A percentile compares a stretch with the other conserved stretches of the same genome.
Conservation (phyloP, 2,888 invertebrate species). For the Ophioninae sp. region DNA sequence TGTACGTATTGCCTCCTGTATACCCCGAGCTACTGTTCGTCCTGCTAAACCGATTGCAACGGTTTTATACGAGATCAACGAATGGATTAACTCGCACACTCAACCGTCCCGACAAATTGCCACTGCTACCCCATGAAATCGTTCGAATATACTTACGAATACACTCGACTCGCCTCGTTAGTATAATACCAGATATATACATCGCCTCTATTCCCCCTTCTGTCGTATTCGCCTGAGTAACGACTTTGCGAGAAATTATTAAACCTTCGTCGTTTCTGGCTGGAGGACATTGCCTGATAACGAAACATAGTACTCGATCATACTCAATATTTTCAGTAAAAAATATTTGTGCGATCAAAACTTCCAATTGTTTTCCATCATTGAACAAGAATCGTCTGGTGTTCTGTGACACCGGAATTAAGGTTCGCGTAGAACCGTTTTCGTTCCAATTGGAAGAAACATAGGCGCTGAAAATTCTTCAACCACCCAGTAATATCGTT, state of each 20-base stretch:
- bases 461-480: too few species aligned
- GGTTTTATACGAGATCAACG: constrained; percentile 61
- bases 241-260: background rate
- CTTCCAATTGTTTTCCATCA: too few species aligned
- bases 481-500: too few species aligned
- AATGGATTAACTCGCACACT: constrained; percentile 62
- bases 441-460: too few species aligned
- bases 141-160: constrained; percentile 53
- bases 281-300: background rate
- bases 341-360: too few species aligned
- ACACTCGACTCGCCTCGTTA: constrained; percentile 49
- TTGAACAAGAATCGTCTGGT: too few species aligned
- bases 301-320: background rate
- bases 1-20: constrained; percentile 7
- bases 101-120: constrained; percentile 61
- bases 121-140: constrained; percentile 58
- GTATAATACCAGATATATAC: constrained; percentile 40
- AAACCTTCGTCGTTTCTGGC: background rate
- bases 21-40: constrained; percentile 52
- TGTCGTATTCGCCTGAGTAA: background rate
- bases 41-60: constrained; percentile 58
- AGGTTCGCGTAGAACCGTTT: too few species aligned
- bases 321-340: too few species aligned
- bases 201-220: constrained; percentile 16
- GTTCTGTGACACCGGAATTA: too few species aligned